A percentile compares a stretch with the other conserved stretches of the same genome.
These are phyloP conservation scores for Fulmarus glacialis DNA, from an alignment of 2,113 vertebrate genomes.

Conservation along the genomic window DNA sequence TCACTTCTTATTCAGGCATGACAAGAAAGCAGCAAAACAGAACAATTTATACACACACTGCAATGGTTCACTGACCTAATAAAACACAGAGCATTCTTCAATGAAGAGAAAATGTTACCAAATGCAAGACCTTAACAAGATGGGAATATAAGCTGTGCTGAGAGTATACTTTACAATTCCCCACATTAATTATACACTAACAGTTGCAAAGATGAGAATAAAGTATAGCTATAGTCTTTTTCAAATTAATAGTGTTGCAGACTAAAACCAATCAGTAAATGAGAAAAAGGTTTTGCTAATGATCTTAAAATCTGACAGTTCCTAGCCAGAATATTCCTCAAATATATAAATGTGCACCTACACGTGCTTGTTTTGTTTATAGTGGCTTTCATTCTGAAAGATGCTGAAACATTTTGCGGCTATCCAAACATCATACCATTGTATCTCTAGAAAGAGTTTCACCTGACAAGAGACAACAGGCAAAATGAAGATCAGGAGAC, in stretches of 20 bases:
- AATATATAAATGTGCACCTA: neutral
- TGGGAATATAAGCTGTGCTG: slow-evolving; percentile 14
- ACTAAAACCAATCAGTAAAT: neutral
- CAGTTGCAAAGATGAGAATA: neutral
- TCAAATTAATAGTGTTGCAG: neutral
- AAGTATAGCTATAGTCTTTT: neutral
- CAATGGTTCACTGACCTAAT: slow-evolving; percentile 38
- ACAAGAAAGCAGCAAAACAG: slow-evolving; percentile 27
- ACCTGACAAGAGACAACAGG: neutral
- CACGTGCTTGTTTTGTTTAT: neutral
- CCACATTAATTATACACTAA: slow-evolving; percentile 13
- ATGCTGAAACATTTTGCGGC: neutral
- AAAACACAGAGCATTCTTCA: slow-evolving; percentile 34
- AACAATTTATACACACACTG: slow-evolving; percentile 3
- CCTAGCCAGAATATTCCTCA: neutral
- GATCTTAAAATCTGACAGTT: neutral
- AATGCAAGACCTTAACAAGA: neutral
- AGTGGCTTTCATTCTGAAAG: neutral
- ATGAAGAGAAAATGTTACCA: slow-evolving; percentile 33
- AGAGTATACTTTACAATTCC: slow-evolving; percentile 20
- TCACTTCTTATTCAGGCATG: neutral
- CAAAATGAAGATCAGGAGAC: neutral
- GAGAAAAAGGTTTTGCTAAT: neutral
- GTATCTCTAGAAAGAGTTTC: neutral
- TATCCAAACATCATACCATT: neutral